Percentiles rank a stretch among this genome's conserved stretches.
Conservation (phyloP, 1,140 invertebrate genomes). For the Mercenaria mercenaria region DNA sequence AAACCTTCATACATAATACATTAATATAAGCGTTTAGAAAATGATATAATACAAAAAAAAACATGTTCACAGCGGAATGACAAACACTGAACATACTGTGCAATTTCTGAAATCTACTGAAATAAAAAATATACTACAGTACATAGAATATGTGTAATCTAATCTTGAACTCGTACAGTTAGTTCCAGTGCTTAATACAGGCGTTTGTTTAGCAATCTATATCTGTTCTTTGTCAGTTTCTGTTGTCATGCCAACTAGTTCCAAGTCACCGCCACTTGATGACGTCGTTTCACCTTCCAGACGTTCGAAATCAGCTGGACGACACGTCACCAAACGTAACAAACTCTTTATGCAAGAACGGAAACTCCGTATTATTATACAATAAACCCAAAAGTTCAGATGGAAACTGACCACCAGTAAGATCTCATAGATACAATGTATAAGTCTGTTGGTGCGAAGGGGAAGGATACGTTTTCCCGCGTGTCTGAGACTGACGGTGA, state of each 20-base stretch:
- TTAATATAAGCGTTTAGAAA: too few relatives aligned
- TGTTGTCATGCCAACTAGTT: conserved; percentile 49
- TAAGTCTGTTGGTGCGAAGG: conserved; percentile 30
- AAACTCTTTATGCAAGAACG: neutral
- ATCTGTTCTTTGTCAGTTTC: neutral
- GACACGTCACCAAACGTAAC: neutral
- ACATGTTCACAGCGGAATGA: too few relatives aligned
- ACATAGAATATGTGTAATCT: too few relatives aligned
- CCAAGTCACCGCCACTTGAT: conserved; percentile 57
- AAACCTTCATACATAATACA: too few relatives aligned
- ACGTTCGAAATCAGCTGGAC: neutral
- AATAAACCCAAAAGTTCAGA: conserved; percentile 60
- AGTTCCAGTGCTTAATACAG: too few relatives aligned
- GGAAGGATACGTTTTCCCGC: neutral
- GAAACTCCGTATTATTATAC: conserved; percentile 24
- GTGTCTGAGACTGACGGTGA: conserved; percentile 6
- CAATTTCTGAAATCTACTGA: too few relatives aligned
- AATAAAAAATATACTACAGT: too few relatives aligned
- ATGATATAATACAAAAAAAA: too few relatives aligned
- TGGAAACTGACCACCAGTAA: conserved; percentile 37
- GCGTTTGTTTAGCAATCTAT: too few relatives aligned
- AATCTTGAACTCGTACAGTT: too few relatives aligned
- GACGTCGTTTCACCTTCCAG: conserved; percentile 17
- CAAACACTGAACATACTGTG: too few relatives aligned
- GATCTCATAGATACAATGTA: conserved; percentile 41